A percentile compares a stretch with the other conserved stretches of the same genome.
Conservation (phyloP, 30 jellyfish, hydroid and myxozoan species). For the Hydractinia echinata region DNA sequence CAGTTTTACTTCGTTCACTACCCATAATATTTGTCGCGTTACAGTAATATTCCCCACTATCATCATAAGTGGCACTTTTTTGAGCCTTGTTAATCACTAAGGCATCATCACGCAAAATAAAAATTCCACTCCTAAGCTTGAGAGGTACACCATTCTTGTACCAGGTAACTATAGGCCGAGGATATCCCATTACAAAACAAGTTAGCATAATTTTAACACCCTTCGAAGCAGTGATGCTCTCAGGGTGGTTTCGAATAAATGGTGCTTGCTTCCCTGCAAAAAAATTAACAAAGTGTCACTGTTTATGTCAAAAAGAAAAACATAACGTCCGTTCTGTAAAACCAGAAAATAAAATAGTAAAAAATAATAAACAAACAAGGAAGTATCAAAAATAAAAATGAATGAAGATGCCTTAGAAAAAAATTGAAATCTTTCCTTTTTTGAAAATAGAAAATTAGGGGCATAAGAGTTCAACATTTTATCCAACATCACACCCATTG, state of each 20-base stretch:
- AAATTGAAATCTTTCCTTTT: no score
- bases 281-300: background rate
- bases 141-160: constrained; percentile 17
- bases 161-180: constrained; percentile 52
- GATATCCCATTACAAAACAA: constrained; percentile 28
- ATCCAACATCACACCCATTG: no score
- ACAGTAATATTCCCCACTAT: background rate
- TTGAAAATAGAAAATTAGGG: no score
- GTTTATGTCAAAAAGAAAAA: no score
- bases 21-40: background rate
- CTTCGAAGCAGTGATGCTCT: background rate
- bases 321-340: no score
- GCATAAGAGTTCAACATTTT: no score
- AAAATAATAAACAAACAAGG: no score
- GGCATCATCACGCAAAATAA: background rate
- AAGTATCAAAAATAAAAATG: no score
- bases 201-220: background rate
- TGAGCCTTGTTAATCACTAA: background rate
- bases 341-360: no score
- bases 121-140: background rate
- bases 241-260: background rate
- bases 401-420: no score
- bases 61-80: background rate
- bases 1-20: background rate
- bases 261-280: constrained; percentile 2